Evolutionary conservation across 2,797 vertebrate species (phyloP).

Genomic region (Podarcis siculus): DNA sequence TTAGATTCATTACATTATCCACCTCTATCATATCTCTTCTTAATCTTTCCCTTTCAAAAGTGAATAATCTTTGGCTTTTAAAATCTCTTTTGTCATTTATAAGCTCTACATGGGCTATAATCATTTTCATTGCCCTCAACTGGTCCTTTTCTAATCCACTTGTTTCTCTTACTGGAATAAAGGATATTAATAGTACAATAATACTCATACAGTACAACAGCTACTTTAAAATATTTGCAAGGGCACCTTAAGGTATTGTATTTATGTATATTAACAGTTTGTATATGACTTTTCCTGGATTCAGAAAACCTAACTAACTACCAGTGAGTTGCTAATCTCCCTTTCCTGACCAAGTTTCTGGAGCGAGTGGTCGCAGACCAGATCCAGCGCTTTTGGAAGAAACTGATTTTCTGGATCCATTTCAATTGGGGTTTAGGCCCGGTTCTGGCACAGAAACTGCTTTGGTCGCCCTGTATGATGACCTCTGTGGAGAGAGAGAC

Average conservation of each 20-base stretch:
- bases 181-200: neutral
- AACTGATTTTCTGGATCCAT: too few relatives aligned
- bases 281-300: neutral
- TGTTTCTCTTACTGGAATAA: neutral
- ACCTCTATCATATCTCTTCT: neutral
- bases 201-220: neutral
- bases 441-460: too few relatives aligned
- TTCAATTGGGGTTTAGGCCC: too few relatives aligned
- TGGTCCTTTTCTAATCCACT: neutral
- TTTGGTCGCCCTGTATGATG: too few relatives aligned
- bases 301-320: too few relatives aligned
- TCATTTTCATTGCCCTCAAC: slow-evolving; percentile 35
- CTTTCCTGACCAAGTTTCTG: too few relatives aligned
- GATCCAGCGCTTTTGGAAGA: too few relatives aligned
- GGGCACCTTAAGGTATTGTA: neutral
- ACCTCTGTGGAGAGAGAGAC: too few relatives aligned
- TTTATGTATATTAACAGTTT: neutral
- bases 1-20: neutral
- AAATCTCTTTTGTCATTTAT: neutral
- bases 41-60: slow-evolving; percentile 31
- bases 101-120: fast-evolving
- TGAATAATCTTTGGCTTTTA: slow-evolving; percentile 6
- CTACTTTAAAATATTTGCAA: neutral
- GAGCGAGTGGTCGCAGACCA: too few relatives aligned
- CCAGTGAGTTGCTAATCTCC: too few relatives aligned